Evolutionary conservation across 2,113 vertebrate species (phyloP), one percentile per base, ranked within the genome.

Genomic region (Pterophyllum scalare): DNA sequence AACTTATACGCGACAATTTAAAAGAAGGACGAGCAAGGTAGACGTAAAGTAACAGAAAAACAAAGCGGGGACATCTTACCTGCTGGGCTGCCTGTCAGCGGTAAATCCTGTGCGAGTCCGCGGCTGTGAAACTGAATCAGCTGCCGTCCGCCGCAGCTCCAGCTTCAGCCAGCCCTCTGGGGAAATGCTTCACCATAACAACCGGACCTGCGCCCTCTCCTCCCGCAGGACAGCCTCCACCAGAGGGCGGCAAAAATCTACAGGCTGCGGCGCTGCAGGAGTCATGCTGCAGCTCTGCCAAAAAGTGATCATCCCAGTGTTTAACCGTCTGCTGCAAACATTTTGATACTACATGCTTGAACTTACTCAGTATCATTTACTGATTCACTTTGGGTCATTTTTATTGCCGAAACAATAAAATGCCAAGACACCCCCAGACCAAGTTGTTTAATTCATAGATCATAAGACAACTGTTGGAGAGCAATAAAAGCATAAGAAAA

Each of bases 151-250:
- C 77, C 20, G 59, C 61, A 78, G 57, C 79, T 82, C 83, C 79
- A 35, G 81, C 80, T 82, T 67, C 64, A 2, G 81, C 52, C 90
- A 81, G 81, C 83, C 91, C 90, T 88, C 91, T 4, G 86, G 92
- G 92, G 88, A 82, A 94, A 94, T 85, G 93, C 94, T 91, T 96
- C 95, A 94, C 95, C 95, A 95, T 95, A 95, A 95, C 95, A 95
- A 96, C 95, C 90, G 78, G 80, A 72, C 70, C 79, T 38, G 82
- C 38, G 40, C 81, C 33, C 76, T 74, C 61, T 60, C 64, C 59
- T 65, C 74, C 64, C 31, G 3, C 54, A 5, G 26, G 17, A 0
- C 11, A 2, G 2, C 0, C 8, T 26, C 91, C 94, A 40, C 83
- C 17, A 92, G 94, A 56, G 93, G 95, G 89, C 86, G 92, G 15